Evolutionary conservation across 2,113 vertebrate genomes (phyloP).

Genomic region (Colistium nudipinnis): DNA sequence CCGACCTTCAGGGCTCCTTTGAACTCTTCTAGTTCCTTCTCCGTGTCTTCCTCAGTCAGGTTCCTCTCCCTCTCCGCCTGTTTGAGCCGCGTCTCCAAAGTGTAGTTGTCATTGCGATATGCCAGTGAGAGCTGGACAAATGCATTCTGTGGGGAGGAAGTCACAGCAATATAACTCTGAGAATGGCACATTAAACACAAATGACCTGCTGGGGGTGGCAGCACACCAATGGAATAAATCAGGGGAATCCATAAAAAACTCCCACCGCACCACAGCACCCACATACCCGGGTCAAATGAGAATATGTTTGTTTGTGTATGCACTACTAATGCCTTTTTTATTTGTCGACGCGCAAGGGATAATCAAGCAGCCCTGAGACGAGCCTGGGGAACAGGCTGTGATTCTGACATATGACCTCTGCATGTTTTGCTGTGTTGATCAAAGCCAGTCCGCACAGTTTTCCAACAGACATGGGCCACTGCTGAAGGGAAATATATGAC

Average conservation of each 20-base stretch:
- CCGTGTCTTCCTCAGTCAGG: constrained; percentile 93
- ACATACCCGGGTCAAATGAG: background rate
- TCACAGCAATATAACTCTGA: constrained; percentile 27
- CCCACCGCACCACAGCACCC: constrained; percentile 1
- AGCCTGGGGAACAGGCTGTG: constrained; percentile 41
- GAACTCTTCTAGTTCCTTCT: constrained; percentile 96
- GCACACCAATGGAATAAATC: constrained; percentile 6
- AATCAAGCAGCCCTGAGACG: constrained; percentile 9
- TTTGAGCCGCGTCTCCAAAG: constrained; percentile 92
- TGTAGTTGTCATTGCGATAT: constrained; percentile 99
- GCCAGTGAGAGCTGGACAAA: constrained; percentile 98
- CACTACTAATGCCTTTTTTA: background rate
- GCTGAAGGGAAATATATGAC: constrained; percentile 69
- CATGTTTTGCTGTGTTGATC: constrained; percentile 58
- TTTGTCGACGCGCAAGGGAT: constrained; percentile 13
- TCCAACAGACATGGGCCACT: constrained; percentile 44
- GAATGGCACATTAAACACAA: constrained; percentile 15
- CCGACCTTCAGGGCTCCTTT: constrained; percentile 91
- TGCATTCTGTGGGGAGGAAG: constrained; percentile 87
- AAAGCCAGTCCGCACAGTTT: constrained; percentile 60
- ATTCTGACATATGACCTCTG: constrained; percentile 53
- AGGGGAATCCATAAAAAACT: constrained; percentile 11
- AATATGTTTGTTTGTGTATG: background rate
- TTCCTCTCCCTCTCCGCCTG: constrained; percentile 95
- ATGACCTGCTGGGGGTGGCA: constrained; percentile 21